Conservation (phyloP, 2,113 vertebrate genomes). For the Lampris megalopsis region DNA sequence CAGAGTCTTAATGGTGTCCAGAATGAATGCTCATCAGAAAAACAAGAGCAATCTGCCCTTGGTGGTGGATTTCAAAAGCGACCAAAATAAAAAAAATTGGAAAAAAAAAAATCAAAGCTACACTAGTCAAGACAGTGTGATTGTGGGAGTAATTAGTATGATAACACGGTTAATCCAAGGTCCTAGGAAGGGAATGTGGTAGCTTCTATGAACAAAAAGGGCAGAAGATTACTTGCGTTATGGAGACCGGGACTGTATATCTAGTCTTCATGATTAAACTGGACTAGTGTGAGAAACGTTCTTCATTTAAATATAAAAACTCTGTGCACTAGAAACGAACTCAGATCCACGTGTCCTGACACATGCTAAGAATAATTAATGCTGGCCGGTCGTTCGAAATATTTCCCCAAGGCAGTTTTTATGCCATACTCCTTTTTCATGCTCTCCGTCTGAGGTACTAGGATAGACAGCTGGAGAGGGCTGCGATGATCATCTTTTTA, state of each 20-base stretch:
- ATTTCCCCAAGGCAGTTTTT: background rate
- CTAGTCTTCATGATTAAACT: slow-evolving; percentile 17
- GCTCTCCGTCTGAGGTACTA: background rate
- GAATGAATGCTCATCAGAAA: slow-evolving; percentile 3
- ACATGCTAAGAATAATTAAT: background rate
- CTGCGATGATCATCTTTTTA: background rate
- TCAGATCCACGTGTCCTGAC: background rate
- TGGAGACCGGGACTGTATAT: slow-evolving; percentile 14
- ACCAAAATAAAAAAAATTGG: too few species aligned
- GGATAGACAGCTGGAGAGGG: background rate
- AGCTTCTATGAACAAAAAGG: slow-evolving; percentile 24
- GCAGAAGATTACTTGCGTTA: slow-evolving; percentile 32
- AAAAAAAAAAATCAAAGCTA: slow-evolving; percentile 38
- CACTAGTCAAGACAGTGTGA: slow-evolving; percentile 23
- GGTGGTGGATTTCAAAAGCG: slow-evolving; percentile 1
- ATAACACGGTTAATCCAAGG: slow-evolving; percentile 22
- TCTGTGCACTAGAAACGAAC: background rate
- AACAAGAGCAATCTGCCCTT: slow-evolving; percentile 46
- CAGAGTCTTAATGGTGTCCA: background rate
- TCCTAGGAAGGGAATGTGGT: slow-evolving; percentile 12
- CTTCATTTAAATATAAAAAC: background rate
- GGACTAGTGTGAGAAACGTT: background rate
- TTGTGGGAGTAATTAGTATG: slow-evolving; percentile 27
- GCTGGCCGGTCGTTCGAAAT: background rate
- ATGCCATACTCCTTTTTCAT: background rate